Conservation (phyloP, 2,888 invertebrate species). For the Micoletzkya japonica region DNA sequence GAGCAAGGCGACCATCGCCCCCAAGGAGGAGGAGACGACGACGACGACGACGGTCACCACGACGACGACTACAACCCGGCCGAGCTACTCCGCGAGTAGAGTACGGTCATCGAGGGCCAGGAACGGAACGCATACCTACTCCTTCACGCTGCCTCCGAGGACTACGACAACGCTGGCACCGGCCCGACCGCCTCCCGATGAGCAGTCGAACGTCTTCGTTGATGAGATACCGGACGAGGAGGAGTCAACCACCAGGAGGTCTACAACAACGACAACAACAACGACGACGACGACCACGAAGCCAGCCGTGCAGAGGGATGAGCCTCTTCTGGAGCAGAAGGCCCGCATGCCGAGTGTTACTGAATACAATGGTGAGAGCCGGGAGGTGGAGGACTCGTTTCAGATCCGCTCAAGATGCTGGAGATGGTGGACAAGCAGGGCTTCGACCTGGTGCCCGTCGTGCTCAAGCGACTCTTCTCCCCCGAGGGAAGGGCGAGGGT, state of each 20-base stretch:
- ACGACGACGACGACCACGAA: background rate
- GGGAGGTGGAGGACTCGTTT: conserved; percentile 30
- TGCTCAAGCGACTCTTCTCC: conserved; percentile 48
- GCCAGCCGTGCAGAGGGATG: background rate
- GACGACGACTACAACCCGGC: background rate
- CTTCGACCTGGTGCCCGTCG: conserved; percentile 47
- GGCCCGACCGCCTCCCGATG: too few relatives aligned
- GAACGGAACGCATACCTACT: too few relatives aligned
- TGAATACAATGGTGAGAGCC: background rate
- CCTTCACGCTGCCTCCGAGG: too few relatives aligned
- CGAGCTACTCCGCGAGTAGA: background rate
- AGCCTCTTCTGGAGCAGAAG: too few relatives aligned
- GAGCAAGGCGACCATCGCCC: background rate
- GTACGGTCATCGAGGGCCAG: too few relatives aligned
- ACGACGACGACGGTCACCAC: conserved; percentile 8
- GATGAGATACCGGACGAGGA: background rate
- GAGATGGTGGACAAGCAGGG: conserved; percentile 48
- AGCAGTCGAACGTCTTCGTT: too few relatives aligned
- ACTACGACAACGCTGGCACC: too few relatives aligned
- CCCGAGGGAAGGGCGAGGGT: conserved; percentile 41
- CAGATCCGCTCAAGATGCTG: conserved; percentile 59
- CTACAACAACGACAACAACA: background rate
- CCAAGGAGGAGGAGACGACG: background rate
- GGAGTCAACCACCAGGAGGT: background rate
- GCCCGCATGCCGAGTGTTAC: too few relatives aligned